These are phyloP conservation scores for Otolemur crassicaudatus DNA, from an alignment of 2,797 vertebrate species.

Conservation along the genomic window DNA sequence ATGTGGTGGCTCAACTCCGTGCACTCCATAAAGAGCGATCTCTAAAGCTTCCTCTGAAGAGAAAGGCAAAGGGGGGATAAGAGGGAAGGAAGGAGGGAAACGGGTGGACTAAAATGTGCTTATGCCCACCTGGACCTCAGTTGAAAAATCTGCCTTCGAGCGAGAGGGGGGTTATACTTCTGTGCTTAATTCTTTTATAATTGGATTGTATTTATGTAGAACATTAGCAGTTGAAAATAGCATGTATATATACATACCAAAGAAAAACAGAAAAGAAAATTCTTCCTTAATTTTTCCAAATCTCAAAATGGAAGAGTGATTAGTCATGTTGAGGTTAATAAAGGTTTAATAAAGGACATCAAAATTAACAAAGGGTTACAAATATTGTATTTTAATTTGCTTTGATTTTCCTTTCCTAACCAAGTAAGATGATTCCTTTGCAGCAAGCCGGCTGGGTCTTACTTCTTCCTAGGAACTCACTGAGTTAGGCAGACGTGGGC, in stretches of 20 bases:
- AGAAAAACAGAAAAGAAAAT: slow-evolving; percentile 30
- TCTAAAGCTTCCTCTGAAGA: neutral
- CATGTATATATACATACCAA: neutral
- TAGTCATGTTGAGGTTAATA: neutral
- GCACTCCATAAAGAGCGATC: too few species aligned
- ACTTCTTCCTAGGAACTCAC: neutral
- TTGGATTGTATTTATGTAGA: neutral
- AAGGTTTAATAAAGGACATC: neutral
- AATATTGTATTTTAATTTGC: neutral
- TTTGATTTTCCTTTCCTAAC: neutral
- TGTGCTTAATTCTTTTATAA: slow-evolving; percentile 12
- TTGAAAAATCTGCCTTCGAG: slow-evolving; percentile 12
- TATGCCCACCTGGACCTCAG: neutral
- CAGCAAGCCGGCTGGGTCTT: neutral
- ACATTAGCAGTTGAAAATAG: neutral
- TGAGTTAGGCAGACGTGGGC: neutral
- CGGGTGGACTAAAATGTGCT: neutral
- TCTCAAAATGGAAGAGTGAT: neutral
- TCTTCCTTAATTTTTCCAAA: neutral
- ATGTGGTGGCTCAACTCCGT: fast-evolving
- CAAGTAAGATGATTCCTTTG: too few species aligned
- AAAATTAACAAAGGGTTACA: neutral
- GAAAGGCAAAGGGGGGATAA: neutral
- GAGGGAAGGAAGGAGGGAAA: neutral
- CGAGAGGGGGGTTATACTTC: neutral